These are phyloP conservation scores for Zaprionus vittiger DNA, from an alignment of 1,140 invertebrate species.

Conservation along the genomic window DNA sequence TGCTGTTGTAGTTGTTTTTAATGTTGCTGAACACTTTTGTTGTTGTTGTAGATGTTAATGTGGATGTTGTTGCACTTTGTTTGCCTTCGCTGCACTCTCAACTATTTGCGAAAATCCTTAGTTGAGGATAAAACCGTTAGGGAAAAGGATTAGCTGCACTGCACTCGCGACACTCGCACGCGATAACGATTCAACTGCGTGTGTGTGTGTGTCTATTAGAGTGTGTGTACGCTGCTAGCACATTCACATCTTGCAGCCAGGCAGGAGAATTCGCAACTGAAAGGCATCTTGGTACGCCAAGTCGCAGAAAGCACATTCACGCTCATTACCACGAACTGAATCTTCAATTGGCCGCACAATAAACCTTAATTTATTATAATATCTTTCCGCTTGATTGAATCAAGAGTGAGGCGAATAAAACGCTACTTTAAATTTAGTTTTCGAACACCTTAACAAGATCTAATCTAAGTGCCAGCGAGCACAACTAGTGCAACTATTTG, in stretches of 20 bases:
- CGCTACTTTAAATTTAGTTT: constrained; percentile 60
- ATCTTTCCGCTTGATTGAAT: constrained; percentile 64
- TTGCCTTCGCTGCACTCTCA: constrained; percentile 21
- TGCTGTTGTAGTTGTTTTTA: constrained; percentile 45
- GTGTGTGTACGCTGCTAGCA: not conserved
- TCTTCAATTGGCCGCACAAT: constrained; percentile 72
- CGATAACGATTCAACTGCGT: not conserved
- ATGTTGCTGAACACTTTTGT: constrained; percentile 68
- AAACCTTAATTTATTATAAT: constrained; percentile 65
- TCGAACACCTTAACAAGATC: constrained; percentile 70
- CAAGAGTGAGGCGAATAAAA: constrained; percentile 58
- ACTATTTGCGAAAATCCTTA: constrained; percentile 46
- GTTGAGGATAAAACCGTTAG: constrained; percentile 41
- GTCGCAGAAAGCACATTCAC: constrained; percentile 19
- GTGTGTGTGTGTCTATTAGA: not conserved
- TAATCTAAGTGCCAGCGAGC: constrained; percentile 29
- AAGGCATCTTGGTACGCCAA: constrained; percentile 9
- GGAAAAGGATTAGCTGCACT: constrained; percentile 44
- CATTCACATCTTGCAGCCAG: constrained; percentile 15
- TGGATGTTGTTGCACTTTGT: constrained; percentile 36
- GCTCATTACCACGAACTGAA: constrained; percentile 25
- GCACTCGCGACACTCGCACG: constrained; percentile 12
- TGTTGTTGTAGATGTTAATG: constrained; percentile 50
- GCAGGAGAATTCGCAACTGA: constrained; percentile 49
- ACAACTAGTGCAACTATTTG: constrained; percentile 1